Conservation (phyloP, 2,113 vertebrate species). For the Cathartes aura region DNA sequence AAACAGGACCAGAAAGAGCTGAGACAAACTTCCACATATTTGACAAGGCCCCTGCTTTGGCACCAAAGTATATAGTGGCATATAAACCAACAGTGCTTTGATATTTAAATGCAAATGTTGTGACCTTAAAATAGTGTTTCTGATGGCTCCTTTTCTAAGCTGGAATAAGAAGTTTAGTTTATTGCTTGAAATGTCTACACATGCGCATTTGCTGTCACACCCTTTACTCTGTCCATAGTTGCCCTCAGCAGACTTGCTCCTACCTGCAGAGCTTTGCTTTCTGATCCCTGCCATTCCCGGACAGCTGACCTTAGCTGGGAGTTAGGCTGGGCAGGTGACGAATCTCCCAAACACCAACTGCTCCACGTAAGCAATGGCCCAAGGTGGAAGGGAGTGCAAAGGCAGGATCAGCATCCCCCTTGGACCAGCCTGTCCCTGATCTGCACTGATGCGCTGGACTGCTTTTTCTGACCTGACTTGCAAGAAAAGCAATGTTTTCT, state of each 20-base stretch:
- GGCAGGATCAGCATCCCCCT: background rate
- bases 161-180: background rate
- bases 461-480: background rate
- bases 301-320: background rate
- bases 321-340: accelerated
- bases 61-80: background rate
- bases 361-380: accelerated
- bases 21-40: background rate
- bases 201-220: accelerated
- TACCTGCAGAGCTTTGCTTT: background rate
- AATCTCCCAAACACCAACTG: background rate
- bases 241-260: background rate
- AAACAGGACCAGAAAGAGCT: background rate
- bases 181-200: background rate
- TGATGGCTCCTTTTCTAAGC: background rate
- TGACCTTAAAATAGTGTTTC: background rate
- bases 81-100: background rate
- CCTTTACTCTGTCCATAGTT: background rate
- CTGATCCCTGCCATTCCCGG: background rate
- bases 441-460: background rate
- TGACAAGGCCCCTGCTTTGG: background rate
- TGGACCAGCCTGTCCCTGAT: background rate
- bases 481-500: background rate
- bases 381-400: background rate
- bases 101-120: background rate